These are phyloP conservation scores for Aplochiton taeniatus DNA, from an alignment of 2,797 vertebrate genomes.

Conservation along the genomic window DNA sequence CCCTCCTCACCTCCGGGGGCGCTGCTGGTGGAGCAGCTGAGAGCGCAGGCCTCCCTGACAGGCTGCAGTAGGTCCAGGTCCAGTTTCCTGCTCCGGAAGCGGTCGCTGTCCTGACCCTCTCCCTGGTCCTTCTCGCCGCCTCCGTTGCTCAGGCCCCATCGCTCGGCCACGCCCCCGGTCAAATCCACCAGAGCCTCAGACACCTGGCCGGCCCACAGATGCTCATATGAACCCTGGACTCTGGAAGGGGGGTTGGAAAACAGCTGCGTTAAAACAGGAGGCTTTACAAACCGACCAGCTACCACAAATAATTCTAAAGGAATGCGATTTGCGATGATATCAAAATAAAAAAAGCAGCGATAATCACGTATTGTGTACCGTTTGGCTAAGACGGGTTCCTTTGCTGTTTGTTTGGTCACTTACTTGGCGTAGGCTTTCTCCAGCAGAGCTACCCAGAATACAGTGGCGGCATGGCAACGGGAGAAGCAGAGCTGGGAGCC, in stretches of 20 bases:
- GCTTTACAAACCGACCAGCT: not conserved
- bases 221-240: constrained; percentile 89
- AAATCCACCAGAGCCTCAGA: constrained; percentile 92
- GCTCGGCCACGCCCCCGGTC: constrained; percentile 87
- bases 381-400: no score
- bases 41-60: constrained; percentile 81
- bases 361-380: no score
- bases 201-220: constrained; percentile 93
- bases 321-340: no score
- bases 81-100: constrained; percentile 56
- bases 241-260: constrained; percentile 59
- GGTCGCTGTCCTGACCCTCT: constrained; percentile 39
- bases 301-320: not conserved
- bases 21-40: constrained; percentile 89
- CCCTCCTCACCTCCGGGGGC: constrained; percentile 75
- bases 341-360: no score
- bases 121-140: constrained; percentile 49
- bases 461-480: constrained; percentile 82
- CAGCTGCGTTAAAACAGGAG: not conserved
- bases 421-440: constrained; percentile 98
- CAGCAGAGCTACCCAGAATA: constrained; percentile 94
- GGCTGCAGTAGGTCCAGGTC: constrained; percentile 77
- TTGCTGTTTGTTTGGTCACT: constrained; percentile 47
- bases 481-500: constrained; percentile 90
- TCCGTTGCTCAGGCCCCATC: constrained; percentile 78